Percentiles rank a stretch among this genome's conserved stretches.
phyloP scores from a whole-genome alignment of 2,797 vertebrate species.

The Dermochelys coriacea region DNA sequence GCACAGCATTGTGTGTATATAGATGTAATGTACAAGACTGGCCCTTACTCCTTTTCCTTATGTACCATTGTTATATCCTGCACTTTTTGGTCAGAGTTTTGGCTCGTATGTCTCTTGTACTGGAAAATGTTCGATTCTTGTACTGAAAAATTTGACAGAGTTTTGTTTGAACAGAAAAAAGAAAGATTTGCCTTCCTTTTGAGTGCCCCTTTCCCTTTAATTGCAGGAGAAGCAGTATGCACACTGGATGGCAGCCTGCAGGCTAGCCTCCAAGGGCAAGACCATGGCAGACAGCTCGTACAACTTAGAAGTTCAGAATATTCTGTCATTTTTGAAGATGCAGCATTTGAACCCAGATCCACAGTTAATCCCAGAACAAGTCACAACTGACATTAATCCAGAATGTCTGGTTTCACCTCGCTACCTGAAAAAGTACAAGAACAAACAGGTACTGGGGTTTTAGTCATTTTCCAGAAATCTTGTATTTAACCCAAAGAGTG shows the following conservation, averaged over 20 bases:
- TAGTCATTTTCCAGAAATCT: not conserved
- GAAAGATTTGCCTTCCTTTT: not conserved
- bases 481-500: not conserved
- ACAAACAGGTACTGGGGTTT: conserved; percentile 90
- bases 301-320: conserved; percentile 97
- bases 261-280: conserved; percentile 98
- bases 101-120: not conserved
- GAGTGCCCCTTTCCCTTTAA: not conserved
- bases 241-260: conserved; percentile 99
- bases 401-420: conserved; percentile 98
- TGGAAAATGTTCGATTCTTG: not conserved
- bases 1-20: not conserved
- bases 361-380: conserved; percentile 93
- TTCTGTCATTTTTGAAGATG: conserved; percentile 99
- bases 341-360: conserved; percentile 98
- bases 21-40: not conserved
- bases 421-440: conserved; percentile 98
- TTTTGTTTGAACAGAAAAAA: not conserved
- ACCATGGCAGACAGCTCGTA: conserved; percentile 99
- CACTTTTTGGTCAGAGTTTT: fast-evolving
- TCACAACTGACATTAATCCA: conserved; percentile 95
- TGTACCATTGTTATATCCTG: fast-evolving
- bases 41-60: not conserved
- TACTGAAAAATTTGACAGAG: not conserved
- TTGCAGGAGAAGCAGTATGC: conserved; percentile 97